Percentiles rank a stretch among this genome's conserved stretches.
phyloP scores from a whole-genome alignment of 2,888 invertebrate species.

The Pteria penguin region DNA sequence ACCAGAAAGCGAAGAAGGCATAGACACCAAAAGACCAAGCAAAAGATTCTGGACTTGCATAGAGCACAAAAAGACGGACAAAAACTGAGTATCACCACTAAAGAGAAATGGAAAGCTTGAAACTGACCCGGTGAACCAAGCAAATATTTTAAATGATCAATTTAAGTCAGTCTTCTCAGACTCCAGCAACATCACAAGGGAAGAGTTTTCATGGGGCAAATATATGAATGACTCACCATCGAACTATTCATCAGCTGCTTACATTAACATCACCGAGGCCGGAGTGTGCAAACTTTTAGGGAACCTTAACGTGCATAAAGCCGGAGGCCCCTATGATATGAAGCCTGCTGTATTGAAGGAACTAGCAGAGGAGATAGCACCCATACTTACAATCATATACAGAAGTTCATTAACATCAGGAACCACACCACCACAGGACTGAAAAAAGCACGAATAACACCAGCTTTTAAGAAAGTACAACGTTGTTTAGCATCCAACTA shows the following conservation, averaged over 20 bases:
- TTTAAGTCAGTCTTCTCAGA: constrained; percentile 29
- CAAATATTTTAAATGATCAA: constrained; percentile 35
- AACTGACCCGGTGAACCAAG: constrained; percentile 26
- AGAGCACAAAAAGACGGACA: constrained; percentile 17
- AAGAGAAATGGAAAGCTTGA: constrained; percentile 1
- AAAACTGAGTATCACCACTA: constrained; percentile 21
- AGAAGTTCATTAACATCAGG: background rate
- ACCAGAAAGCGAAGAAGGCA: background rate
- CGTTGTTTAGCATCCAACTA: constrained; percentile 9
- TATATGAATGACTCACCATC: too few relatives aligned
- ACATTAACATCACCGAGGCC: background rate
- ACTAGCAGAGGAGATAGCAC: constrained; percentile 10
- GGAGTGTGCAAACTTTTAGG: background rate
- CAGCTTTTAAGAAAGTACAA: constrained; percentile 12
- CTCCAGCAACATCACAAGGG: background rate
- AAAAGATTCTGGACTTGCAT: constrained; percentile 25
- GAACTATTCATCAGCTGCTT: background rate
- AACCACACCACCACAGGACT: constrained; percentile 7
- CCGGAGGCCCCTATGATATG: background rate
- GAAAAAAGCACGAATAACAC: constrained; percentile 14
- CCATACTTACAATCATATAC: constrained; percentile 13
- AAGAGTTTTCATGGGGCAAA: background rate
- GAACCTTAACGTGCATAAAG: constrained; percentile 7
- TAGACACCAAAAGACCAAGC: background rate
- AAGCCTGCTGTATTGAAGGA: constrained; percentile 7